These are phyloP conservation scores for Stichodactyla mertensii DNA, from an alignment of 64 coral and sea anemone species.

Conservation along the genomic window DNA sequence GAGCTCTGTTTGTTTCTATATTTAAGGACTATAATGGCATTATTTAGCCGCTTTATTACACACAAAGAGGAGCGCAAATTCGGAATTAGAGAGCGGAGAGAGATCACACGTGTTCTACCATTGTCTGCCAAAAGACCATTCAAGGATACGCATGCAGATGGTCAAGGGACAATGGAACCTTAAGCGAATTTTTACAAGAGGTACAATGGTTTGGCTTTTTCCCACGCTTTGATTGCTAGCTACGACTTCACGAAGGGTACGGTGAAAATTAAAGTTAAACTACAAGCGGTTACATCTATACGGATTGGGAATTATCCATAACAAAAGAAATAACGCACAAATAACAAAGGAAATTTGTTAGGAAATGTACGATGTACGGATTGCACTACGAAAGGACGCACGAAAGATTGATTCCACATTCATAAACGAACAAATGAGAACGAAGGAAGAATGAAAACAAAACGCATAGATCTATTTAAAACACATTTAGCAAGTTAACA, in stretches of 20 bases:
- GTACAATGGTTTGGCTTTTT: slow-evolving; percentile 10
- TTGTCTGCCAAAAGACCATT: slow-evolving; percentile 9
- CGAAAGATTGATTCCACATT: no score
- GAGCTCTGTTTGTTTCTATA: background rate
- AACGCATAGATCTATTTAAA: no score
- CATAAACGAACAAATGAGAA: no score
- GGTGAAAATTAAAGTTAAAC: no score
- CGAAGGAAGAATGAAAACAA: no score
- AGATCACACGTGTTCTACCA: background rate
- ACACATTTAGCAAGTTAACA: no score
- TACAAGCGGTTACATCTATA: no score
- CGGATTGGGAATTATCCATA: no score
- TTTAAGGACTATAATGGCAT: background rate
- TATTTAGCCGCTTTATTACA: background rate
- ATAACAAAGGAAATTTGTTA: no score
- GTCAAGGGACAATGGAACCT: background rate
- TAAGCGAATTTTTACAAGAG: background rate
- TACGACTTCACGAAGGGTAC: background rate
- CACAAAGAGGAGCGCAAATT: background rate
- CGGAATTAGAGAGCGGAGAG: background rate
- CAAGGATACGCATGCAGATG: slow-evolving; percentile 5
- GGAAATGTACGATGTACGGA: no score
- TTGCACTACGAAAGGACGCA: no score
- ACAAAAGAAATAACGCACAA: no score
- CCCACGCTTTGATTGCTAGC: slow-evolving; percentile 3